These are phyloP conservation scores for Montipora cactus DNA, from an alignment of 64 coral and sea anemone genomes.

Conservation along the genomic window DNA sequence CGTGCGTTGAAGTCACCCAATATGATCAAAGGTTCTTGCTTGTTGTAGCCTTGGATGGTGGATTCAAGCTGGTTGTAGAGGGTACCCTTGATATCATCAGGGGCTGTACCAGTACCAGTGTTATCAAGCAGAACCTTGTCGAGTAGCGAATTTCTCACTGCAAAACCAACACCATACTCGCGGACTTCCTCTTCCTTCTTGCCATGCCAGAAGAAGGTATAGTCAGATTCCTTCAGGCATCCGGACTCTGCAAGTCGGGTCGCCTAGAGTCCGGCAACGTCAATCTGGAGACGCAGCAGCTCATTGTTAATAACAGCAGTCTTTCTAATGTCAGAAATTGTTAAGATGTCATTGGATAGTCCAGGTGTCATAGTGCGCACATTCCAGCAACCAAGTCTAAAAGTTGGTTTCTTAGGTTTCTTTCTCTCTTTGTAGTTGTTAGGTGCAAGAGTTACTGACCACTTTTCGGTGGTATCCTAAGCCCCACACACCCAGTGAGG, in stretches of 20 bases:
- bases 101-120: neutral
- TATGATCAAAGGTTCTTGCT: neutral
- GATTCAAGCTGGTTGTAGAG: slow-evolving; percentile 6
- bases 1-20: neutral
- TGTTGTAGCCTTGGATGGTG: neutral
- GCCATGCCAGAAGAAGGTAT: no score
- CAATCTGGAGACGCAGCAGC: slow-evolving; percentile 14
- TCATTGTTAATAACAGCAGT: slow-evolving; percentile 66
- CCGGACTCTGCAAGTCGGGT: no score
- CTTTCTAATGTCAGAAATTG: slow-evolving; percentile 46
- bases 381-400: slow-evolving; percentile 58
- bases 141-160: no score
- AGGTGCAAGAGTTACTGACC: slow-evolving; percentile 2
- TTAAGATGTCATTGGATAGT: slow-evolving; percentile 22
- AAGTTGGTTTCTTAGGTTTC: neutral
- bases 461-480: no score
- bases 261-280: no score
- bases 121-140: no score
- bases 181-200: no score
- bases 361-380: slow-evolving; percentile 40
- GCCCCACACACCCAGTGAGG: no score
- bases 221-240: no score
- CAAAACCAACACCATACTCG: no score
- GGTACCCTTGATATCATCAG: neutral
- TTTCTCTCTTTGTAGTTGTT: neutral